Evolutionary conservation across 2,797 vertebrate genomes (phyloP), one percentile per base, ranked within the genome.

Genomic region (Gouania willdenowi): DNA sequence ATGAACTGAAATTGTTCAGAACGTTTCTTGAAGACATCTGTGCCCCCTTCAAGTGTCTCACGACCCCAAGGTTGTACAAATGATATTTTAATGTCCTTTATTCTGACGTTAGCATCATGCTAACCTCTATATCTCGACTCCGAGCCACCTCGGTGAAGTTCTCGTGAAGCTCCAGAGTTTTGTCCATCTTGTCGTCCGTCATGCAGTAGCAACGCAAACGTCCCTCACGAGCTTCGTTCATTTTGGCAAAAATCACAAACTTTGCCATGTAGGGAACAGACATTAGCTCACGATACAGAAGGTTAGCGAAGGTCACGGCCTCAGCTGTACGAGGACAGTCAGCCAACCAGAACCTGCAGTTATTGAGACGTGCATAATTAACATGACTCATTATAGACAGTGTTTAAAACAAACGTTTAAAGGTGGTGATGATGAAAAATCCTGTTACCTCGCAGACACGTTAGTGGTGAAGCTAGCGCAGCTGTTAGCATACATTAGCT

Each of bases 381-480:
- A n/a, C 15, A 24, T 44, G n/a, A n/a, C n/a, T n/a, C n/a, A n/a
- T n/a, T n/a, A n/a, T n/a, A n/a, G n/a, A n/a, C n/a, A n/a, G n/a
- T n/a, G n/a, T n/a, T n/a, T n/a, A n/a, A n/a, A n/a, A n/a, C n/a
- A n/a, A n/a, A n/a, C 24, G 8, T 5, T 26, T 16, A 27, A 8
- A n/a, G n/a, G 15, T 11, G 1, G 39, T 17, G 9, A 16, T 11
- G 2, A 17, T 8, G 14, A 26, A 21, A 24, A n/a, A 1, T 19
- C 87, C n/a, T n/a, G n/a, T 91, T 69, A 98, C 96, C 95, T 93
- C 75, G 96, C 96, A 25, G 96, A 98, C 4, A 99, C 97, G 0
- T 99, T 99, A 64, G 97, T 99, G 64, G 97, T 99, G 26, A 99
- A 99, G 87, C 91, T 95, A 65, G 95, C 97, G 20, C 95, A 98